phyloP scores from a whole-genome alignment of 2,888 invertebrate species.

The Sinodicranocentrus sp. region DNA sequence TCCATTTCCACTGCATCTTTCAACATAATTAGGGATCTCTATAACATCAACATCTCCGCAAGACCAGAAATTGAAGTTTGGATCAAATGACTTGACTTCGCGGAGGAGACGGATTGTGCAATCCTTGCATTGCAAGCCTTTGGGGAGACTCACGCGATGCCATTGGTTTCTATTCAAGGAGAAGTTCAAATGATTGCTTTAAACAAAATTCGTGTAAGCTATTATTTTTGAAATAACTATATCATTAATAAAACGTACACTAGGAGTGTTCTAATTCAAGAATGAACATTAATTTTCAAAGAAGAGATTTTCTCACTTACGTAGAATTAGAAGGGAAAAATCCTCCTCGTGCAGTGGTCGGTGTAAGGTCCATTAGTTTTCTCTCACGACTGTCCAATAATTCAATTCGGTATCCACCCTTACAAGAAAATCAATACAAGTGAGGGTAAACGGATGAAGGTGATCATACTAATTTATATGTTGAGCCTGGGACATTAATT shows the following conservation, averaged over 20 bases:
- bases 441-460: too few species aligned
- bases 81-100: conserved; percentile 93
- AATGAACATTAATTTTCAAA: not conserved
- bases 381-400: conserved; percentile 90
- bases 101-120: conserved; percentile 93
- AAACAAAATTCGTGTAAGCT: too few species aligned
- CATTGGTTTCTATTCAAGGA: conserved; percentile 85
- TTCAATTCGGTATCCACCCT: conserved; percentile 92
- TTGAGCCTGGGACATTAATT: too few species aligned
- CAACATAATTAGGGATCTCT: conserved; percentile 82
- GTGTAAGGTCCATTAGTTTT: conserved; percentile 90
- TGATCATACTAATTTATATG: too few species aligned
- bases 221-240: too few species aligned
- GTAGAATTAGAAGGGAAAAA: conserved; percentile 91
- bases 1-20: conserved; percentile 92
- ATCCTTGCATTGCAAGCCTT: conserved; percentile 89
- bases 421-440: not conserved
- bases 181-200: too few species aligned
- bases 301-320: conserved; percentile 82
- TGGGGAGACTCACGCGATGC: conserved; percentile 88
- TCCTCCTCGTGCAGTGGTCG: conserved; percentile 85
- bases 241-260: not conserved
- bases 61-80: conserved; percentile 92
- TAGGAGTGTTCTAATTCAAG: not conserved
- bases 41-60: conserved; percentile 95